Percentiles rank a stretch among this genome's conserved stretches.
Conservation (phyloP, 2,888 invertebrate genomes). For the Paralinhomoeus sp. region DNA sequence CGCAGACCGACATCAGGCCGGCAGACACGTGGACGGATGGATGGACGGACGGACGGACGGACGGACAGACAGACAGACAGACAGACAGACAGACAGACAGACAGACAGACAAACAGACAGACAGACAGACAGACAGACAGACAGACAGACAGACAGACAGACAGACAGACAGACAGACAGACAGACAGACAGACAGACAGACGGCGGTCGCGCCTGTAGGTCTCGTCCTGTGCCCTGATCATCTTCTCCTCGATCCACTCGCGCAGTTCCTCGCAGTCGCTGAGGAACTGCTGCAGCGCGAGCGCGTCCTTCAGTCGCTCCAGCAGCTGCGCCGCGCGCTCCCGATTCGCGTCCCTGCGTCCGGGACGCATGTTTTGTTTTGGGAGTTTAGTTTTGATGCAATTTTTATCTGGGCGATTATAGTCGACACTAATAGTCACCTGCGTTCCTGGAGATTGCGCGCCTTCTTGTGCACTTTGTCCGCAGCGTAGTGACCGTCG, state of each 20-base stretch:
- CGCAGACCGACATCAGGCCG: neutral
- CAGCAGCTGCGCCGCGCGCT: constrained; percentile 56
- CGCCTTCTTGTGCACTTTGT: constrained; percentile 84
- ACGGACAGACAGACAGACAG: no score
- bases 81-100: no score
- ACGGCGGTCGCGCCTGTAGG: constrained; percentile 42
- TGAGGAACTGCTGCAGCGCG: constrained; percentile 75
- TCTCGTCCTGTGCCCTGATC: constrained; percentile 92
- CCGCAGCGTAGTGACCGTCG: constrained; percentile 80
- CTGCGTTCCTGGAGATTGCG: constrained; percentile 73
- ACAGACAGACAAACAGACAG: no score
- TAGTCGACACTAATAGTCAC: no score
- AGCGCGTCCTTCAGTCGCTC: constrained; percentile 78
- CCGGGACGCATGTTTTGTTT: no score
- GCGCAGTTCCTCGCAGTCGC: constrained; percentile 73
- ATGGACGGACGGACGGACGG: no score
- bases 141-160: neutral
- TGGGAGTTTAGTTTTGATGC: no score
- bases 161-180: neutral
- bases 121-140: neutral
- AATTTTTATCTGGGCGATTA: no score
- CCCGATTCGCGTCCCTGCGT: constrained; percentile 49
- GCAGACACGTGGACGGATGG: neutral
- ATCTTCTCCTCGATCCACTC: constrained; percentile 99
- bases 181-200: neutral